phyloP scores from a whole-genome alignment of 2,888 invertebrate genomes.

The Melanophora roralis region DNA sequence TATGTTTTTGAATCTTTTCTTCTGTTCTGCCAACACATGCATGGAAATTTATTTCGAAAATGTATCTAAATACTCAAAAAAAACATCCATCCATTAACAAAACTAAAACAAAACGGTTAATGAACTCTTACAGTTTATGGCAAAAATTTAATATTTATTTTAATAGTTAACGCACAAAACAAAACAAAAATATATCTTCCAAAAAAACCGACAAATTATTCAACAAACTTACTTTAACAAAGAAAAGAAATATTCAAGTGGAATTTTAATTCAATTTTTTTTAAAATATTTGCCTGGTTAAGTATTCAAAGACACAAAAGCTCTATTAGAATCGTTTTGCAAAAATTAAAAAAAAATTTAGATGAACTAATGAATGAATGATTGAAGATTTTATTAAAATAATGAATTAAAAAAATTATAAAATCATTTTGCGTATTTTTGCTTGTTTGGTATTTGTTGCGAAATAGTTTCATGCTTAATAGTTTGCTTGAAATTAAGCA shows the following conservation, averaged over 20 bases:
- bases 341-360: too few relatives aligned
- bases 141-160: conserved; percentile 3
- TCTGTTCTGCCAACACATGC: conserved; percentile 6
- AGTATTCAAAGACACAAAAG: neutral
- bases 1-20: neutral
- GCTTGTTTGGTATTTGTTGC: too few relatives aligned
- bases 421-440: too few relatives aligned
- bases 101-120: conserved; percentile 7
- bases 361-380: neutral
- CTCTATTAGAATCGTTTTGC: neutral
- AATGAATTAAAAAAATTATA: too few relatives aligned
- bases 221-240: conserved; percentile 6
- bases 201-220: conserved; percentile 4
- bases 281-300: neutral
- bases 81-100: conserved; percentile 3
- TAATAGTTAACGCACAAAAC: neutral
- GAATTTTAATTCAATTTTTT: conserved; percentile 1
- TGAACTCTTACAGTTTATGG: conserved; percentile 11
- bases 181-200: neutral
- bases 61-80: neutral
- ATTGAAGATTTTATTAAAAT: neutral
- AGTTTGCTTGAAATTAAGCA: too few relatives aligned
- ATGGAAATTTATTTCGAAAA: conserved; percentile 7
- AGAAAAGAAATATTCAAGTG: conserved; percentile 22
- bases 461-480: too few relatives aligned